Base-by-base conservation (phyloP, 92 coral and sea anemone genomes). In the Epizoanthus scotinus region DNA sequence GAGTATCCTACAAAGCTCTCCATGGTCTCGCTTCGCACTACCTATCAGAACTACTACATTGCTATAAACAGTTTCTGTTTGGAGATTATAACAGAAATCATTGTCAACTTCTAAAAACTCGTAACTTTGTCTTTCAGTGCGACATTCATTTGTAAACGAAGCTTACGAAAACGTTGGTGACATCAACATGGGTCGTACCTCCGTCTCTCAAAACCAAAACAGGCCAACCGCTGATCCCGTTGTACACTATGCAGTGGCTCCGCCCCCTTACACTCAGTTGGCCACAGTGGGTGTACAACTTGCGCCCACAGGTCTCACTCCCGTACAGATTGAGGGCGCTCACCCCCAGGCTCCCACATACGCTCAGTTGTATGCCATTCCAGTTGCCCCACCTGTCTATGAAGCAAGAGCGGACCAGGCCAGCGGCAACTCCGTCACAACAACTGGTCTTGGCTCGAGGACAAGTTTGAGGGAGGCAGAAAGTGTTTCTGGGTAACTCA, bases 391-490 rank as follows among this genome's bases (percentile, higher is more conserved):
- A 8, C 97, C 97, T 15, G 87, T 91, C 8, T 92, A 92, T 72
- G 89, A 83, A 15, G 81, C 86, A 21, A 60, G 53, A 5, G 67
- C 55, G 53, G 66, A 47, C 18, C 20, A 64, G 20, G 70, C 79
- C 20, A 78, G 66, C 38, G 56, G 68, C 14, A 21, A 6, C 61
- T 22, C 70, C 71, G 81, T 87, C 0, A 86, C 93, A 18, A 69
- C 88, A 7, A 91, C 97, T 44, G 90, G 92, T 17, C 83, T 92
- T 54, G 97, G 97, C 63, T 92, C 97, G 25, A 90, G 87, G 62
- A 92, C 97, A 0, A 92, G 72, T 65, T 84, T 90, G 8, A 85
- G 93, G 44, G 87, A 87, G 2, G 90, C 90, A 8, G 85, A 92
- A n/a, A 78, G 29, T 9, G 75, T 70, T 79, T 77, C 84, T 12